Conservation (phyloP, 2,113 vertebrate genomes). For the Engystomops pustulosus region DNA sequence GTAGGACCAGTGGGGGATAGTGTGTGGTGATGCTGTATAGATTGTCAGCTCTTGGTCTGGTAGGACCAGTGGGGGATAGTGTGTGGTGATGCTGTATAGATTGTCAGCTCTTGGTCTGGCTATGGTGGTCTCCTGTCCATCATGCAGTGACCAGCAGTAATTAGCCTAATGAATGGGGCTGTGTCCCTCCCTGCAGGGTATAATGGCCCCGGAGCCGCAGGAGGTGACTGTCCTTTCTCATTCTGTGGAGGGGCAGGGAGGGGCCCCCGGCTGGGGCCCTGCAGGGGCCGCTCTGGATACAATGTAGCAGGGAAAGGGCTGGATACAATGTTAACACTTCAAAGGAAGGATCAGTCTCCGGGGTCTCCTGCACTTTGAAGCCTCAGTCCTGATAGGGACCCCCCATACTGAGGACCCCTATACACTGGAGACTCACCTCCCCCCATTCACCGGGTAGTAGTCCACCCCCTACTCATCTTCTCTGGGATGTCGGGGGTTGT, state of each 20-base stretch:
- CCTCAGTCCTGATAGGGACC: background rate
- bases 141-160: background rate
- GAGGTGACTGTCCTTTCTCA: background rate
- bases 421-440: background rate
- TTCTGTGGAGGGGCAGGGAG: background rate
- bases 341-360: background rate
- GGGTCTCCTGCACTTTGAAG: background rate
- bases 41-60: too few relatives aligned
- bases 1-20: too few relatives aligned
- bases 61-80: too few relatives aligned
- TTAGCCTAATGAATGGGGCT: background rate
- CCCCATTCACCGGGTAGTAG: too few relatives aligned
- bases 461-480: too few relatives aligned
- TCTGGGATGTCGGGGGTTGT: too few relatives aligned
- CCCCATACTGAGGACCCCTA: background rate
- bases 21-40: too few relatives aligned
- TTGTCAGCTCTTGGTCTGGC: background rate
- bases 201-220: background rate
- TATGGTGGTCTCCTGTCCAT: background rate
- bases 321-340: background rate
- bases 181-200: background rate
- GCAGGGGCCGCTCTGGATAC: background rate
- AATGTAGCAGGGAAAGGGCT: background rate
- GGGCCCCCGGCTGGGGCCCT: background rate
- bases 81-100: too few relatives aligned